Conservation (phyloP, 2,797 vertebrate species). For the Luscinia megarhynchos region DNA sequence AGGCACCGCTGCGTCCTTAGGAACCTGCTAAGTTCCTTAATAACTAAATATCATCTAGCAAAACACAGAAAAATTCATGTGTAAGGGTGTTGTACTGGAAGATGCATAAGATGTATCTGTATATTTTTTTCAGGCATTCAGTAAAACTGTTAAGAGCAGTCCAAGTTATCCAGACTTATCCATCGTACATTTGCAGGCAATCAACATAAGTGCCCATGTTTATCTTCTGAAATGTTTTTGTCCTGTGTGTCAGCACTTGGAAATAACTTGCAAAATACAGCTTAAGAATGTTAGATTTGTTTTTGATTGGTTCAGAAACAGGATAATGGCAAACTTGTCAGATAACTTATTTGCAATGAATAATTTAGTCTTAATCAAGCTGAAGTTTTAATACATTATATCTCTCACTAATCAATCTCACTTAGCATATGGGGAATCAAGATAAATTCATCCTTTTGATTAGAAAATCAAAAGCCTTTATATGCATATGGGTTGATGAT, state of each 20-base stretch:
- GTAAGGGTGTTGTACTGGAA: not conserved
- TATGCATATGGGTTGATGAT: not conserved
- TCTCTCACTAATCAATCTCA: conserved; percentile 41
- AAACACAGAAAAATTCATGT: not conserved
- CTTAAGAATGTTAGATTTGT: not conserved
- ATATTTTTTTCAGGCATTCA: not conserved
- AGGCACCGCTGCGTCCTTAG: rapidly evolving
- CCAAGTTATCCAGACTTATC: not conserved
- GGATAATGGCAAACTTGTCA: not conserved
- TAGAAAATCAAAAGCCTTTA: conserved; percentile 37
- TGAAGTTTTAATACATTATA: conserved; percentile 15
- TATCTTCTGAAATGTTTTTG: not conserved
- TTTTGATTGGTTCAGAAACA: not conserved
- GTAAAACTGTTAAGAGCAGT: not conserved
- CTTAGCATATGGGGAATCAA: conserved; percentile 27
- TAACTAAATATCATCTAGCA: not conserved
- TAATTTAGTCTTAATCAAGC: conserved; percentile 52
- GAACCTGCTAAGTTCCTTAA: not conserved
- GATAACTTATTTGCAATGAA: conserved; percentile 38
- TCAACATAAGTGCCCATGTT: not conserved
- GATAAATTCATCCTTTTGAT: conserved; percentile 41
- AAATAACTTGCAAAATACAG: not conserved
- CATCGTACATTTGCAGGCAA: not conserved
- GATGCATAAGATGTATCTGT: not conserved
- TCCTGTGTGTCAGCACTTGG: not conserved